Conservation (phyloP, 2,113 vertebrate species). For the Corythoichthys intestinalis region DNA sequence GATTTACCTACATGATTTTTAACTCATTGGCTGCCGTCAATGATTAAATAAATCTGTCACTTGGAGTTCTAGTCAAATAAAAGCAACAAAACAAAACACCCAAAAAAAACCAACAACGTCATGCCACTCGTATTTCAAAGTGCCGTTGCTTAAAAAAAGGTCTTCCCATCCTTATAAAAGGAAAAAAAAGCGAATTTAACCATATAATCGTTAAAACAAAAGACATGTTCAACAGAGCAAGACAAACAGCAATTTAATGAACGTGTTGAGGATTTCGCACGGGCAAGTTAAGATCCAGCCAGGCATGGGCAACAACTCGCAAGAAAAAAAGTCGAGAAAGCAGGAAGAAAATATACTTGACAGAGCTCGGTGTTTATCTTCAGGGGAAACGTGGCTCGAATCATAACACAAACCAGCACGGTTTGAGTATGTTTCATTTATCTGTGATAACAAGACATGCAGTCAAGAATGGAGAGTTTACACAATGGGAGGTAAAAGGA, state of each 20-base stretch:
- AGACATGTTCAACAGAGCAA: background rate
- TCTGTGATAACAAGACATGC: conserved; percentile 13
- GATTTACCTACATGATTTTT: background rate
- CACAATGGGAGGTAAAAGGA: background rate
- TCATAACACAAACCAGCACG: background rate
- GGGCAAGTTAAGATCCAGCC: background rate
- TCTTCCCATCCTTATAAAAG: background rate
- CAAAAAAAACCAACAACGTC: too few relatives aligned
- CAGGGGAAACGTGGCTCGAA: background rate
- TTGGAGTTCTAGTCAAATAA: too few relatives aligned
- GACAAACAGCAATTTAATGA: background rate
- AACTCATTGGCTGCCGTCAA: too few relatives aligned
- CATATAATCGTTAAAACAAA: background rate
- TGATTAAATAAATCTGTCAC: too few relatives aligned
- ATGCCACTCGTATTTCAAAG: too few relatives aligned
- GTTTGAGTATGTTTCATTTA: conserved; percentile 4
- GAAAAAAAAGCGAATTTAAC: background rate
- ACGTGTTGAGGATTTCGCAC: background rate
- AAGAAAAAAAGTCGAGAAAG: background rate
- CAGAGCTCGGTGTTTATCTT: background rate
- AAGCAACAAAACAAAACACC: too few relatives aligned
- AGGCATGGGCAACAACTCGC: background rate
- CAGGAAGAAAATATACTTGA: background rate
- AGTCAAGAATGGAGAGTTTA: conserved; percentile 4
- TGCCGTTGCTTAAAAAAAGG: too few relatives aligned